Conservation (phyloP, 2,888 invertebrate genomes). For the Drosophila anceps region DNA sequence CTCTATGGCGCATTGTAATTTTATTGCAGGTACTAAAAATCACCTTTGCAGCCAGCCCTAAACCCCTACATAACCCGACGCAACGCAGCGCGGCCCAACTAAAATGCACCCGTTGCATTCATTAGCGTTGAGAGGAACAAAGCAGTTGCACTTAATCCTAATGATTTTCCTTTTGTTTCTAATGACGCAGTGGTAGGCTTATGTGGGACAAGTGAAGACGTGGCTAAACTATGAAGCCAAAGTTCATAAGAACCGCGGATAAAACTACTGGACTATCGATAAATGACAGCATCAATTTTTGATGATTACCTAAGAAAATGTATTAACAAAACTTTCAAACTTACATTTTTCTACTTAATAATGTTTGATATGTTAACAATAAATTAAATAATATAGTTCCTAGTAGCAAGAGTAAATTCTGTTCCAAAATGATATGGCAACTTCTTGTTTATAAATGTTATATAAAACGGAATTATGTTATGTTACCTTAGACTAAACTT, state of each 20-base stretch:
- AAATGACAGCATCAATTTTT: constrained; percentile 4
- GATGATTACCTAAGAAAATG: neutral
- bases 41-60: constrained; percentile 44
- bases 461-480: neutral
- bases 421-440: too few relatives aligned
- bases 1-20: constrained; percentile 32
- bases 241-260: constrained; percentile 36
- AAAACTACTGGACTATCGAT: constrained; percentile 14
- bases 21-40: constrained; percentile 71
- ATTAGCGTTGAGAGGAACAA: constrained; percentile 73
- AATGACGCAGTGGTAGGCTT: constrained; percentile 73
- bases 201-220: constrained; percentile 35
- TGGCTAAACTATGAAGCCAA: neutral
- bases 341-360: neutral
- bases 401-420: too few relatives aligned
- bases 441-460: neutral
- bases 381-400: neutral
- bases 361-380: neutral
- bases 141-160: constrained; percentile 67
- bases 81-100: constrained; percentile 15
- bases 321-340: neutral
- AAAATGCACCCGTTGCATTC: constrained; percentile 60
- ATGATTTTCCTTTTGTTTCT: constrained; percentile 78
- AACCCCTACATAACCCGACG: constrained; percentile 46
- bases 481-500: neutral